phyloP scores from a whole-genome alignment of 2,888 invertebrate species.

The Idaea aversata region DNA sequence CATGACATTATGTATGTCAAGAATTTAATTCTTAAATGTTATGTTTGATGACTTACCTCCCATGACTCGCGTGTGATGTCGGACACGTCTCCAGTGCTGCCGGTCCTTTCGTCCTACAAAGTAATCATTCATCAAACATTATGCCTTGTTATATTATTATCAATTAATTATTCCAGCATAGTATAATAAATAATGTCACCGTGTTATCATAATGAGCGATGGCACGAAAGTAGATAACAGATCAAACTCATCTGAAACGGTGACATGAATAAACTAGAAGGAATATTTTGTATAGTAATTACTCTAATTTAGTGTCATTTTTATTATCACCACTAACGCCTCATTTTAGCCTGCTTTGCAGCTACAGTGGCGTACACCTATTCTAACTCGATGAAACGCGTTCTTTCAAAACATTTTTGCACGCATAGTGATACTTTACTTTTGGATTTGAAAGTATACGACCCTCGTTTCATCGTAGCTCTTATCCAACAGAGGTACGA shows the following conservation, averaged over 20 bases:
- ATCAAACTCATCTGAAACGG: conserved; percentile 36
- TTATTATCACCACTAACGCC: background rate
- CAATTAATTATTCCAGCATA: conserved; percentile 20
- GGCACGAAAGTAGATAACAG: conserved; percentile 28
- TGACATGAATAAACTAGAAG: conserved; percentile 26
- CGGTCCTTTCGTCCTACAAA: conserved; percentile 78
- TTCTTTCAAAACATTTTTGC: background rate
- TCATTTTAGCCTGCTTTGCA: background rate
- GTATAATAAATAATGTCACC: conserved; percentile 36
- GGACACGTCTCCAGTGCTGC: conserved; percentile 86
- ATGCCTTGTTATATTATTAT: conserved; percentile 21
- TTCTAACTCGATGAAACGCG: no score
- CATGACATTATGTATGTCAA: conserved; percentile 5
- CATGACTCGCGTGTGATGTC: conserved; percentile 94
- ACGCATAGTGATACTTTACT: background rate
- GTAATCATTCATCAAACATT: conserved; percentile 26
- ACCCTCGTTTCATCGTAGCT: no score
- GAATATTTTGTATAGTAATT: conserved; percentile 15
- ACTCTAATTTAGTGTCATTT: background rate
- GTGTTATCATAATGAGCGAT: conserved; percentile 60
- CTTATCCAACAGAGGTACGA: no score
- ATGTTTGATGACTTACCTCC: conserved; percentile 86
- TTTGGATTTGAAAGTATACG: no score
- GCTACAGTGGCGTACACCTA: background rate
- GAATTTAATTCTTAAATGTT: background rate